Evolutionary conservation across 2,113 vertebrate species (phyloP).

Genomic region (Ondatra zibethicus): DNA sequence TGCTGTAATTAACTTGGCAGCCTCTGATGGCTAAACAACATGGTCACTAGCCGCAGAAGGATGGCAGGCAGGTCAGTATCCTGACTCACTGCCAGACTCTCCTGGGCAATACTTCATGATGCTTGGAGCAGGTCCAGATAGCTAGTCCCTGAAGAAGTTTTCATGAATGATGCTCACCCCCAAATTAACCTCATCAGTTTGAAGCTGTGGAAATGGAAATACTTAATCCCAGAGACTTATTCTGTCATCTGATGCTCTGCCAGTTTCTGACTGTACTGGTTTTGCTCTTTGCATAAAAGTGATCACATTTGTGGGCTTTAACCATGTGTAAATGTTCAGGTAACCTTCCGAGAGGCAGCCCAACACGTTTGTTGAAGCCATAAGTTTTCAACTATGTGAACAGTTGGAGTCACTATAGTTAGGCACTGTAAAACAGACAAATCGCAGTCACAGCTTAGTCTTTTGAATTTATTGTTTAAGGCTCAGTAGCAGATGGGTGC

Average conservation of each 20-base stretch:
- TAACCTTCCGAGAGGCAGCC: not conserved
- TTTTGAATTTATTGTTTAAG: not conserved
- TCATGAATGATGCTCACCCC: slow-evolving; percentile 53
- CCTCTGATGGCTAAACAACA: slow-evolving; percentile 55
- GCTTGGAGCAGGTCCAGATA: slow-evolving; percentile 49
- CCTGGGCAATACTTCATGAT: slow-evolving; percentile 58
- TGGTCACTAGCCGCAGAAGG: slow-evolving; percentile 64
- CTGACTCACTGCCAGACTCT: slow-evolving; percentile 53
- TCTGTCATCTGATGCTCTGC: not conserved
- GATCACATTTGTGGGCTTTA: not conserved
- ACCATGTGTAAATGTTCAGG: not conserved
- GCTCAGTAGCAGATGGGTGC: not conserved
- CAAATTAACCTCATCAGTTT: slow-evolving; percentile 69
- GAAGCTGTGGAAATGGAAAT: slow-evolving; percentile 28
- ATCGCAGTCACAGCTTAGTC: not conserved
- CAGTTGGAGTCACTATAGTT: not conserved
- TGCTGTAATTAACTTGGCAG: slow-evolving; percentile 64
- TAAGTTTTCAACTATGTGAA: not conserved
- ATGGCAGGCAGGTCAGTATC: slow-evolving; percentile 63
- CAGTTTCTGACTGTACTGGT: not conserved
- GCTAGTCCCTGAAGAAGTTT: slow-evolving; percentile 74
- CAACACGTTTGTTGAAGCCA: not conserved
- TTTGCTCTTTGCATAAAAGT: not conserved
- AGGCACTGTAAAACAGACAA: not conserved
- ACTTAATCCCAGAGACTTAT: slow-evolving; percentile 18